Base-by-base conservation (phyloP, 2,797 vertebrate genomes). In the Bovichtus variegatus region DNA sequence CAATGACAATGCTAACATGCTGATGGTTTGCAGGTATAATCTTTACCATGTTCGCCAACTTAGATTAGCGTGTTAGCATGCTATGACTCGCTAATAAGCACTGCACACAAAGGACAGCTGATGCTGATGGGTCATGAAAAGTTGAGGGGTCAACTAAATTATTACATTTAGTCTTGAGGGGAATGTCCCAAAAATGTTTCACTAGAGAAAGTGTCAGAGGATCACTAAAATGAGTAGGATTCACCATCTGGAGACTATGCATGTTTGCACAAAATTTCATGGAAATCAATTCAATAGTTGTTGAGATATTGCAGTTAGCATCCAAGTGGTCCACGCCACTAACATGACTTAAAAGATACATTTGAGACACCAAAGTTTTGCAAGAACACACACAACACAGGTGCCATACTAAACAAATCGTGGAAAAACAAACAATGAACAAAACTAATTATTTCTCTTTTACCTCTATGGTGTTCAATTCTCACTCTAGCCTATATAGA, bases 391-490 rank as follows among this genome's bases (percentile, higher is more conserved):
- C 11, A 46, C 13, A 57, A 46, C 13, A 44, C 7, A 34, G 34
- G 8, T 46, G 18, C 38, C 34, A 21, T 58, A 41, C 23, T 29
- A 73, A 78, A 18, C 13, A 54, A 64, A 29, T 43, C 27, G 21
- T 46, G 19, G 7, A 54, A 47, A 65, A 60, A 71, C 12, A 54
- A 65, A 40, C 2, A 67, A 54, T 36, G 19, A 78, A 41, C 54
- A 61, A 75, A 50, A 74, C n/a, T 31, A 59, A 49, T 44, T 29
- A 0, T 46, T 67, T 69, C 9, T 59, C 43, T 73, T 43, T 65
- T 15, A 44, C 23, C 25, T 74, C 6, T 67, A 1, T 50, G 55
- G n/a, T 71, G 57, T 71, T 83, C 62, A 85, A 53, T 66, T 69
- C 27, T 71, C 49, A 54, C 51, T 60, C 18, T 44, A 23, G 21